Evolutionary conservation across 37 sponge, comb jelly and placozoan species (phyloP), one percentile per base, ranked within the genome.

Genomic region (Hormiphora californensis): DNA sequence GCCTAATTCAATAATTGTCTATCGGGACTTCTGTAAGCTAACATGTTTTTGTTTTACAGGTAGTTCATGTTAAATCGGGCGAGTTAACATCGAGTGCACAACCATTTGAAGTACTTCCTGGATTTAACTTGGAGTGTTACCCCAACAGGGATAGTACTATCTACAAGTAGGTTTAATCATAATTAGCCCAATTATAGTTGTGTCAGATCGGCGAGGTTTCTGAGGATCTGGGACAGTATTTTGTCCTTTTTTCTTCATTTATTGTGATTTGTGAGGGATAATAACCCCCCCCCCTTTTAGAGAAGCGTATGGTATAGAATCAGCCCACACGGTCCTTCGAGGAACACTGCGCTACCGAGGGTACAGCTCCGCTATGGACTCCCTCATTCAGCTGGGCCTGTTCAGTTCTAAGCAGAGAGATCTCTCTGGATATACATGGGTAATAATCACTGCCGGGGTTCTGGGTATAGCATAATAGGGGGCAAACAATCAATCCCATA

Each of bases 261-360:
- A n/a, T n/a, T n/a, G n/a, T n/a, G n/a, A n/a, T n/a, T n/a, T n/a
- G n/a, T n/a, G n/a, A n/a, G n/a, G n/a, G n/a, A n/a, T n/a, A n/a
- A n/a, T n/a, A n/a, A n/a, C n/a, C n/a, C n/a, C n/a, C n/a, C n/a
- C n/a, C n/a, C n/a, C n/a, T n/a, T n/a, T n/a, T 38, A 22, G 51
- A 3, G 91, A 92, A 30, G 54, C 90, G 30, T 97, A 97, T 49
- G 86, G 88, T 39, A 90, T 97, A 28, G 87, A 69, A 0, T 86
- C 90, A n/a, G 98, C 89, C 19, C 40, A 90, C 32, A 92, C 93
- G 4, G 54, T 94, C 21, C 31, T 92, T 17, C 55, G 98, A 36
- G 94, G 98, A 0, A 93, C 92, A 31, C 86, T 94, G 33, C 87
- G 98, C 85, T 94, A 94, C 90, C 88, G 87, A 89, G 97, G 91